phyloP scores from a whole-genome alignment of 2,888 invertebrate genomes.

The Coelinius sp. region DNA sequence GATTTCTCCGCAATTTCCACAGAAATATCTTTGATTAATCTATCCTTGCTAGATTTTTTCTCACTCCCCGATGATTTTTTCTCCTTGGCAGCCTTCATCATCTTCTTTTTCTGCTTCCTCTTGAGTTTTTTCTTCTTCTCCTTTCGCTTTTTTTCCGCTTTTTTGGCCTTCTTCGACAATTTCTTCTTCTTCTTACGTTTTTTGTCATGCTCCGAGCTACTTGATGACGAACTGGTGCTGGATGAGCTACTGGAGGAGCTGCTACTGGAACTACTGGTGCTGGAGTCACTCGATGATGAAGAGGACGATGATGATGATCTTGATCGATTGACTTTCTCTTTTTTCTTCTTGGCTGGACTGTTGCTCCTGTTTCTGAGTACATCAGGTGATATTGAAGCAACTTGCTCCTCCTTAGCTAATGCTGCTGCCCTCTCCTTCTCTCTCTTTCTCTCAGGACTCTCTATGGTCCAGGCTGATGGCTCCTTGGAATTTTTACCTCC shows the following conservation, averaged over 20 bases:
- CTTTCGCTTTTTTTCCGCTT: constrained; percentile 73
- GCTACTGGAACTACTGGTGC: constrained; percentile 66
- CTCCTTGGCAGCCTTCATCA: constrained; percentile 49
- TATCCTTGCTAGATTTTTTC: constrained; percentile 47
- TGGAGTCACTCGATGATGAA: constrained; percentile 55
- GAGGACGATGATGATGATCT: constrained; percentile 57
- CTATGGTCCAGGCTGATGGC: constrained; percentile 13
- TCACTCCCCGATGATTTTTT: constrained; percentile 32
- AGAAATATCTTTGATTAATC: constrained; percentile 67
- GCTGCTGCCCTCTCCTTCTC: constrained; percentile 3
- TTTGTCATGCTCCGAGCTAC: constrained; percentile 62
- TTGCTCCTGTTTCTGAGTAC: constrained; percentile 23
- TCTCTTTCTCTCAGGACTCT: constrained; percentile 11
- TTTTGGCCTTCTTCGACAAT: constrained; percentile 71
- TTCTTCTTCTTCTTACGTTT: constrained; percentile 73
- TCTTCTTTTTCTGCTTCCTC: constrained; percentile 61
- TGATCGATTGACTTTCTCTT: constrained; percentile 42
- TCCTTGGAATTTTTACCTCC: constrained; percentile 5
- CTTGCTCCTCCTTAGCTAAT: not conserved
- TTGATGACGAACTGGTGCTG: constrained; percentile 63
- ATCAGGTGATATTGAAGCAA: not conserved
- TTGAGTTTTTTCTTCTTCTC: constrained; percentile 73
- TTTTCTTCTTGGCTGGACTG: constrained; percentile 39
- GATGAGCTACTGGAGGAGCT: constrained; percentile 59
- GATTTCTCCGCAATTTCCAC: constrained; percentile 76